Conservation (phyloP, 2,888 invertebrate genomes). For the Pachydiplax longipennis region DNA sequence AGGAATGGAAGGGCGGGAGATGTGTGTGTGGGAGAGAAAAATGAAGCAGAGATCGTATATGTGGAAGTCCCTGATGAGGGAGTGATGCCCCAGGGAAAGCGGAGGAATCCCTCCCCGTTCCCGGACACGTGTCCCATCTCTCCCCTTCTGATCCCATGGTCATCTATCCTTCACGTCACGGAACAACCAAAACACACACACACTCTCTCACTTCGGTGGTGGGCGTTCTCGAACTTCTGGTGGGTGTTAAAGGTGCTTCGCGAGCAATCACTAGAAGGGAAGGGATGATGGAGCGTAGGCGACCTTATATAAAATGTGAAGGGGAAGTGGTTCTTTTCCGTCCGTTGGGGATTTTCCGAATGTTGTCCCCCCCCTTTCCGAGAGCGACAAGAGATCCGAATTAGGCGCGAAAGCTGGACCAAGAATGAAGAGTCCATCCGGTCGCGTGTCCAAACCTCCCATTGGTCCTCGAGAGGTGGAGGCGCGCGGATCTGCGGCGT, state of each 20-base stretch:
- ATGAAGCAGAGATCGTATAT: not conserved
- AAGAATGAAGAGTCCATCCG: not conserved
- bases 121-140: not conserved
- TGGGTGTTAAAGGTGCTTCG: constrained; percentile 6
- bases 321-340: not conserved
- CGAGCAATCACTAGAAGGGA: not conserved
- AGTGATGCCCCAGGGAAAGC: not conserved
- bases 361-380: not conserved
- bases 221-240: not conserved
- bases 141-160: not conserved
- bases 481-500: not conserved
- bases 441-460: not conserved
- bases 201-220: not conserved
- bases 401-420: not conserved
- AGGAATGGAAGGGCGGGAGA: not conserved
- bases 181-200: not conserved
- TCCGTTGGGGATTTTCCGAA: not conserved
- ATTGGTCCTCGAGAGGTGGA: not conserved
- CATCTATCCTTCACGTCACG: not conserved
- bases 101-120: not conserved
- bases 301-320: not conserved
- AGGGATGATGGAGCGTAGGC: not conserved
- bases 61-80: not conserved
- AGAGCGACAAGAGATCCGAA: not conserved
- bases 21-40: not conserved